These are phyloP conservation scores for Cyrtodaria siliqua DNA, from an alignment of 2,888 invertebrate genomes.

Conservation along the genomic window DNA sequence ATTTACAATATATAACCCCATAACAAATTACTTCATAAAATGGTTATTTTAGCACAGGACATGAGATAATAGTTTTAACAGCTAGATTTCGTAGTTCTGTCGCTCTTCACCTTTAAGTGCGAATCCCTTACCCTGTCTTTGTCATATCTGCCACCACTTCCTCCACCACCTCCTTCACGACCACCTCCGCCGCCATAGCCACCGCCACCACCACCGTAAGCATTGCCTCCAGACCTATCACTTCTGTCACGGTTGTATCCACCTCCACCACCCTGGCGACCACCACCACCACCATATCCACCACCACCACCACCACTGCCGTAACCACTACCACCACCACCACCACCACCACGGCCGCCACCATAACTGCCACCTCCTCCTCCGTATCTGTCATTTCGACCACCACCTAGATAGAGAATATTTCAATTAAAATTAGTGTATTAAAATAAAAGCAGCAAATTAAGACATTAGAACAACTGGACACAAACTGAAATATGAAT, in stretches of 20 bases:
- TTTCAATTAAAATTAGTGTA: too few relatives aligned
- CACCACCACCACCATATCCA: not conserved
- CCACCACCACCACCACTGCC: conserved; percentile 1
- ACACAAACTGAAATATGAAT: too few relatives aligned
- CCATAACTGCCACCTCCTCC: conserved; percentile 17
- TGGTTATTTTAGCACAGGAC: too few relatives aligned
- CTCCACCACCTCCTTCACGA: not conserved
- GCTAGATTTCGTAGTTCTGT: too few relatives aligned
- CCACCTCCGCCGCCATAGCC: conserved; percentile 1
- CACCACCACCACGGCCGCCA: conserved; percentile 21
- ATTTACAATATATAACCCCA: too few relatives aligned
- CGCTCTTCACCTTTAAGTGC: too few relatives aligned
- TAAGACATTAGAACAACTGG: too few relatives aligned
- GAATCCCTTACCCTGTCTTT: too few relatives aligned
- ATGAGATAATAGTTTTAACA: too few relatives aligned
- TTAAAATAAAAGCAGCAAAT: too few relatives aligned
- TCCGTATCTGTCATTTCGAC: conserved; percentile 8
- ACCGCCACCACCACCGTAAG: conserved; percentile 18
- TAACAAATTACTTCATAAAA: too few relatives aligned
- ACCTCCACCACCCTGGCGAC: conserved; percentile 11
- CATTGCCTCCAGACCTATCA: conserved; percentile 1
- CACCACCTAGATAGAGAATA: too few relatives aligned
- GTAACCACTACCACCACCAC: conserved; percentile 7
- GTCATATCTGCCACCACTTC: not conserved
- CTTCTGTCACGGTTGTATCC: not conserved